Evolutionary conservation across 2,113 vertebrate genomes (phyloP).

Genomic region (Macroglossus sobrinus): DNA sequence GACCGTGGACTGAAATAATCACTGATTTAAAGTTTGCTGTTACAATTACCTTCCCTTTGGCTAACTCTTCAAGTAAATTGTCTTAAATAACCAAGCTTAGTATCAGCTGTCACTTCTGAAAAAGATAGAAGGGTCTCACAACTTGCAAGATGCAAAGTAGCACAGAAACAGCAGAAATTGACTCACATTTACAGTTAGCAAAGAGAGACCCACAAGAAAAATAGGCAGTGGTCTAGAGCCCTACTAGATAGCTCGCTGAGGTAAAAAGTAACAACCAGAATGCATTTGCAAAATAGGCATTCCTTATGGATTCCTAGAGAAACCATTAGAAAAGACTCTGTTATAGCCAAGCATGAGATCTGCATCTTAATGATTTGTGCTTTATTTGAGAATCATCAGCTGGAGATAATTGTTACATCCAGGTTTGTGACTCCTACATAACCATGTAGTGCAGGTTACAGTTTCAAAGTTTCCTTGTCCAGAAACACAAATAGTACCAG

Average conservation of each 20-base stretch:
- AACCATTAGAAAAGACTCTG: background rate
- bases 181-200: background rate
- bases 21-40: background rate
- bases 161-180: background rate
- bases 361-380: background rate
- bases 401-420: background rate
- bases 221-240: background rate
- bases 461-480: background rate
- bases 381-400: background rate
- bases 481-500: background rate
- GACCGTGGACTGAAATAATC: background rate
- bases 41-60: background rate
- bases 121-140: background rate
- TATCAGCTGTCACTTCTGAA: background rate
- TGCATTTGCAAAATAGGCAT: background rate
- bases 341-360: background rate
- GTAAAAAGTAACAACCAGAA: background rate
- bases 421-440: background rate
- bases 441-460: background rate
- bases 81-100: background rate
- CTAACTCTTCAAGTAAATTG: background rate
- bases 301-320: background rate
- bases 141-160: background rate
- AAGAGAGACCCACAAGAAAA: background rate
- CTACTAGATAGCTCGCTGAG: background rate